Evolutionary conservation across 2,797 vertebrate genomes (phyloP), one percentile per base, ranked within the genome.

Genomic region (Danio choprae): DNA sequence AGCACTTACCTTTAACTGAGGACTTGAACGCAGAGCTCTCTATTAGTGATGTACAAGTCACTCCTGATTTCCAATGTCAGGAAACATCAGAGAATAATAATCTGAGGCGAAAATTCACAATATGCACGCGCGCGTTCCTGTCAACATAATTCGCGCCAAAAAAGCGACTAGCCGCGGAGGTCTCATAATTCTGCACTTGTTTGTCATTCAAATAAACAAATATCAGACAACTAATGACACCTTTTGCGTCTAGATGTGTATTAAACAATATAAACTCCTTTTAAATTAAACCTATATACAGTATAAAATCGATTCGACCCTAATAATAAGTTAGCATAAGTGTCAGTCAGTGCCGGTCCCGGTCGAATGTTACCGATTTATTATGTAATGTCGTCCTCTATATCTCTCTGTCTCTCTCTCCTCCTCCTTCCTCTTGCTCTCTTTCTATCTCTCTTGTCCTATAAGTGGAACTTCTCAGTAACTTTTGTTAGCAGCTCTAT

Each of bases 291-390:
- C 1, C 7, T 6, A 38, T 51, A 50, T 41, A 71, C 59, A 63
- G 41, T 76, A 53, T 44, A 41, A 48, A 63, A 67, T 64, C 43
- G 38, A 41, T 40, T 81, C 18, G 18, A 36, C 53, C 18, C 22
- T 70, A 55, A 8, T 11, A 56, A 55, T 67, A 85, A 75, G 83
- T 84, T 75, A 84, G 56, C 55, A 1, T 56, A 67, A 81, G 87
- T 91, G 90, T 91, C 86, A 91, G 88, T 87, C 80, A 71, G 90
- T 84, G 83, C 90, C 74, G 85, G 90, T 90, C 86, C 91, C 80
- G 84, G 62, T 84, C 86, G 82, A 46, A 86, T 79, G 83, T 89
- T 86, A 88, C 85, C 81, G 89, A 87, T 83, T 88, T 90, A 91
- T 93, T 92, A 91, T 91, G 91, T 90, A 91, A 92, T 82, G 81